phyloP scores from a whole-genome alignment of 2,797 vertebrate species.

The Anguilla marmorata region DNA sequence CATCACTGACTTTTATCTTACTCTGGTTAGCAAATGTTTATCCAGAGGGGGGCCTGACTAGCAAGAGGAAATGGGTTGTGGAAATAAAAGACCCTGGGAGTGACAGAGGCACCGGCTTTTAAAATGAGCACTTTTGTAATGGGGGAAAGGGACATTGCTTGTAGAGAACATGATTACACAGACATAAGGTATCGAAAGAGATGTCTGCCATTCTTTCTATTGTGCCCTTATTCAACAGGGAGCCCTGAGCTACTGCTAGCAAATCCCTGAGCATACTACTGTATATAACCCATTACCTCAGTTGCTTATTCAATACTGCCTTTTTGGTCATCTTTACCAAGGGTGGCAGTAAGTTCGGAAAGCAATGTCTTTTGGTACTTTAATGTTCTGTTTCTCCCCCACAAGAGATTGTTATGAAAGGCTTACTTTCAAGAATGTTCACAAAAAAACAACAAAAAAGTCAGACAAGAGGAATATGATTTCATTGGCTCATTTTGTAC shows the following conservation, averaged over 20 bases:
- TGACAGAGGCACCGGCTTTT: constrained; percentile 60
- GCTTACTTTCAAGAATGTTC: not conserved
- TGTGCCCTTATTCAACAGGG: not conserved
- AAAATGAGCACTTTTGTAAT: constrained; percentile 69
- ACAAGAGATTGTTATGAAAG: not conserved
- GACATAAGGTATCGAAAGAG: not conserved
- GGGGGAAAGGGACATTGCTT: constrained; percentile 26
- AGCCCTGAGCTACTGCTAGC: no score
- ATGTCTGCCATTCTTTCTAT: not conserved
- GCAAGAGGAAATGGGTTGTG: constrained; percentile 67
- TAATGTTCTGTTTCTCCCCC: not conserved
- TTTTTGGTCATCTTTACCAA: no score
- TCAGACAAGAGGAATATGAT: not conserved
- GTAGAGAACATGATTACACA: not conserved
- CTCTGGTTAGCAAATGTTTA: constrained; percentile 65
- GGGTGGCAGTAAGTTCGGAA: no score
- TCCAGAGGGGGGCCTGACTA: constrained; percentile 55
- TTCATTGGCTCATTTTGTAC: not conserved
- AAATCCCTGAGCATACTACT: no score
- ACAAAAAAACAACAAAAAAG: not conserved
- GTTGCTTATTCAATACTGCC: no score
- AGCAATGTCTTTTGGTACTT: not conserved
- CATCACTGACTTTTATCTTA: constrained; percentile 67
- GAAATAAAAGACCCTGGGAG: constrained; percentile 64
- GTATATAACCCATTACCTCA: no score